Evolutionary conservation across 2,113 vertebrate genomes (phyloP), one percentile per base, ranked within the genome.

Genomic region (Carassius auratus): DNA sequence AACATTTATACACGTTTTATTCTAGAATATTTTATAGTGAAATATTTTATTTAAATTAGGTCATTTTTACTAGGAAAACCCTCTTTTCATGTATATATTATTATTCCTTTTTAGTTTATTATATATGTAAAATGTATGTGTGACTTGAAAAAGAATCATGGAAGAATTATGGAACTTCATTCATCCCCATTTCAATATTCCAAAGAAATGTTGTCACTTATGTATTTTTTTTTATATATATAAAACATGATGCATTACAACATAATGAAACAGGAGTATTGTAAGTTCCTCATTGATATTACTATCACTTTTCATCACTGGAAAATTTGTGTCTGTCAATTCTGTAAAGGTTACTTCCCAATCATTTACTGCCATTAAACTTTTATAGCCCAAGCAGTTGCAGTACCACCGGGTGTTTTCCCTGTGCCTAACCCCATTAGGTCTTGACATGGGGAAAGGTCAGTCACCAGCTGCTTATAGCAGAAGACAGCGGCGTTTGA

Each of bases 351-450:
- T 42, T 50, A 38, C 61, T 71, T 86, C 82, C 62, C 45, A 75
- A 84, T 86, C 57, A 81, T 82, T 86, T 83, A 85, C 85, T 81
- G 30, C 30, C 7, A 42, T 83, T 83, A 83, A 71, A 59, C 50
- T 26, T 84, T 82, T 83, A 85, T 85, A 86, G 12, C 21, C 13
- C 6, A 14, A 85, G 48, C 85, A 84, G 81, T 83, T 85, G 80
- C 66, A 5, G 21, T 4, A 38, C 92, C 93, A 94, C 94, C 94
- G 93, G 93, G 94, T 95, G 93, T 93, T 71, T 74, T 90, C 91
- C 87, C 81, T 42, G 83, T 80, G 68, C 23, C 73, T 71, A 86
- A 79, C 85, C 85, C 88, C 85, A 87, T 86, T 89, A 89, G 83
- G 84, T 88, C 85, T 90, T 87, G 88, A 90, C 86, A 87, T 48